phyloP scores from a whole-genome alignment of 2,113 vertebrate genomes.

The Oryzias woworae region DNA sequence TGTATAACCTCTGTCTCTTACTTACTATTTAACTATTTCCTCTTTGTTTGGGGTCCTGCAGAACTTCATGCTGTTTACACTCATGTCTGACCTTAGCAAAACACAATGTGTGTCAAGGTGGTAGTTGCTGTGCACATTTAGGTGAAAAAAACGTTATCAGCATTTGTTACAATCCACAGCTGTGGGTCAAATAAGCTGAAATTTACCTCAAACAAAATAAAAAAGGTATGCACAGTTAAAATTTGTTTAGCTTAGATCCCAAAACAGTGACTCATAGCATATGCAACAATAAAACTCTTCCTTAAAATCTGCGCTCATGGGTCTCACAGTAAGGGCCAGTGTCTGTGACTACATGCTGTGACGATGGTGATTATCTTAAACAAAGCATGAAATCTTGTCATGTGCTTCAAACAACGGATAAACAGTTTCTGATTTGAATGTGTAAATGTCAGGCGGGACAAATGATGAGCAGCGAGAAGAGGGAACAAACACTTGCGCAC shows the following conservation, averaged over 20 bases:
- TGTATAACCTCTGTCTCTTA: constrained; percentile 1
- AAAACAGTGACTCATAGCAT: constrained; percentile 23
- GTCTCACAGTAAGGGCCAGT: not conserved
- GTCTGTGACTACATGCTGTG: not conserved
- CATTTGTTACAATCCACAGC: not conserved
- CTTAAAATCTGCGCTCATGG: constrained; percentile 3
- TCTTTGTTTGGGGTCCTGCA: not conserved
- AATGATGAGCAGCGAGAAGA: constrained; percentile 36
- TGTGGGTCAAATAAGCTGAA: not conserved
- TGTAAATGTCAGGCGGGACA: constrained; percentile 60
- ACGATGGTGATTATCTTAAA: constrained; percentile 11
- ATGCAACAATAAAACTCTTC: constrained; percentile 5
- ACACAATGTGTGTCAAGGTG: not conserved
- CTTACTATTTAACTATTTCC: not conserved
- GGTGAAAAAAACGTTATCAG: constrained; percentile 4
- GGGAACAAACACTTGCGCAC: constrained; percentile 50
- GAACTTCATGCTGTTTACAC: not conserved
- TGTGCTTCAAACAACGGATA: constrained; percentile 36
- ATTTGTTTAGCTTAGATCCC: constrained; percentile 30
- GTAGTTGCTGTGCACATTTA: not conserved
- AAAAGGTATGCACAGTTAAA: not conserved
- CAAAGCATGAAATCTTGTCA: constrained; percentile 41
- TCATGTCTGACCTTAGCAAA: constrained; percentile 8
- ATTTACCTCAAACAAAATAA: not conserved
- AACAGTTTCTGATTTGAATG: constrained; percentile 62